Base-by-base conservation (phyloP, 2,888 invertebrate genomes). In the Pristionchus arcanus region DNA sequence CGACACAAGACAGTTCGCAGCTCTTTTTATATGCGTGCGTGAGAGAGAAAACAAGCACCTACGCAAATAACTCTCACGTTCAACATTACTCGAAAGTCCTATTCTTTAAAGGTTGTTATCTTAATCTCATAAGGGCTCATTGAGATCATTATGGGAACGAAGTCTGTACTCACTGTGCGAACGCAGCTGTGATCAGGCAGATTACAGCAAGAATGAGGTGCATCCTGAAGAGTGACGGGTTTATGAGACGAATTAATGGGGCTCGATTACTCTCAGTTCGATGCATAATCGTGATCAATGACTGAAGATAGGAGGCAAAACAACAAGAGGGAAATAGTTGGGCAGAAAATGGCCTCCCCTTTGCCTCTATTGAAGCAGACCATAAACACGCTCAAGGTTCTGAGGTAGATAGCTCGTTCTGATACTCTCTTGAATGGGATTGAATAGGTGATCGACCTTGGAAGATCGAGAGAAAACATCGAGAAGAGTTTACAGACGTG, bases 311-410 rank as follows among this genome's bases (percentile, higher is more conserved):
- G 28, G 13, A 13, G 15, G 34, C 31, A 34, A 31, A 71, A 11
- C 15, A 31, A 71, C 25, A 66, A n/a, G 55, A 2, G 21, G 55
- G 55, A 25, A 66, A 66, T 16, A 66, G 28, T 11, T 7, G 71
- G 19, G 71, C 71, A 16, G n/a, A 28, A 34, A 71, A 34, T 71
- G 71, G 28, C 71, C 71, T 34, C 31, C 71, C 16, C 71, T 15
- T 34, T 28, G 1, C 34, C 7, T 25, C 59, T 59, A 59, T 59
- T 59, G 59, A 28, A 28, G 1, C 34, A 34, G 71, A 34, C 71
- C 71, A 71, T 71, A 71, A 71, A 71, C 34, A 71, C 31, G 71
- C 71, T 71, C 71, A 71, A 71, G 71, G 71, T 71, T 71, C 71
- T 34, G 71, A 34, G 31, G 71, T 28, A 66, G 28, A 28, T n/a